Evolutionary conservation across 2,113 vertebrate species (phyloP).

Genomic region (Mirza zaza): DNA sequence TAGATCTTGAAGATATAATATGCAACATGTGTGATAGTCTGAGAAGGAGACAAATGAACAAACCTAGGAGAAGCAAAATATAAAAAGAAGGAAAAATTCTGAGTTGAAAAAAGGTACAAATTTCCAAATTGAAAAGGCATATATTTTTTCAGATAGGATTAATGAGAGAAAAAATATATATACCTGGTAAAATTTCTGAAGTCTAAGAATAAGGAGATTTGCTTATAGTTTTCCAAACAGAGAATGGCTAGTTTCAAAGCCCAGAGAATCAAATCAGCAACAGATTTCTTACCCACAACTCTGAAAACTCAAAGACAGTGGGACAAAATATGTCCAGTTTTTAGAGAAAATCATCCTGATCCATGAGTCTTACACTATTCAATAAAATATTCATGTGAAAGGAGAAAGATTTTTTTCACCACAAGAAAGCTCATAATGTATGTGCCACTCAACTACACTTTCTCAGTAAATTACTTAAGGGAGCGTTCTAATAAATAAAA

Average conservation of each 20-base stretch:
- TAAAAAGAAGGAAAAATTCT: background rate
- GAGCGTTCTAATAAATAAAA: background rate
- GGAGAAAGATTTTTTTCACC: background rate
- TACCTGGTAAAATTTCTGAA: background rate
- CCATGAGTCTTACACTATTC: background rate
- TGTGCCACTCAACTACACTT: background rate
- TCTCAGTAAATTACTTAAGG: conserved; percentile 19
- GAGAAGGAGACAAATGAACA: background rate
- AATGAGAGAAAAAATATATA: background rate
- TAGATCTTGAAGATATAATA: background rate
- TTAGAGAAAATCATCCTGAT: background rate
- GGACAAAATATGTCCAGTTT: background rate
- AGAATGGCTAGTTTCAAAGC: background rate
- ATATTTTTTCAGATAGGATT: background rate
- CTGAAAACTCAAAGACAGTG: background rate
- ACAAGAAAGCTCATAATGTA: conserved; percentile 4
- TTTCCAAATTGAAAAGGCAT: conserved; percentile 7
- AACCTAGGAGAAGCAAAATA: background rate
- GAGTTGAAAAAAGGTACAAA: background rate
- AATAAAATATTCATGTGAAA: background rate
- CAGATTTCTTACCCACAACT: background rate
- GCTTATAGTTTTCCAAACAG: background rate
- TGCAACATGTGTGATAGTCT: background rate
- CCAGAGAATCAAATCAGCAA: background rate
- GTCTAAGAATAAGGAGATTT: background rate